Evolutionary conservation across 2,888 invertebrate species (phyloP), one percentile per base, ranked within the genome.

Genomic region (Malachius bipustulatus): DNA sequence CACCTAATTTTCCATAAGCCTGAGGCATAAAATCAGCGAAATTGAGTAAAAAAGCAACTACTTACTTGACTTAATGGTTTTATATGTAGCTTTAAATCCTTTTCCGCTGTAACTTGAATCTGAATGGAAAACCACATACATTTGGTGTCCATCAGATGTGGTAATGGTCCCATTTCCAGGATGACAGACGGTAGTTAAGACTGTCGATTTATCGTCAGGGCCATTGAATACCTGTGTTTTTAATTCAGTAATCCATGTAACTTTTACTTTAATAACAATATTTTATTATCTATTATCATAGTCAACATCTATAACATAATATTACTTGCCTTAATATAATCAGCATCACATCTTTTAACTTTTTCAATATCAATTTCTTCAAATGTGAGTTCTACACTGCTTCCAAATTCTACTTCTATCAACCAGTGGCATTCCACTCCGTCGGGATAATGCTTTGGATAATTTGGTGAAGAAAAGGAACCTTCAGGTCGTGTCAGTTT

Each of bases 361-460:
- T 63, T 62, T 47, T 74, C 72, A 8, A 61, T 43, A 42, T 77
- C 75, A 40, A 89, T 64, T 48, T 83, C 82, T 4, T 67, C 54
- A 50, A 90, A 74, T 4, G 70, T 71, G 1, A 91, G 54, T 42
- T 75, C 68, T 13, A 89, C 71, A 2, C 75, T 64, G 54, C 84
- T 81, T 61, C 76, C 67, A 39, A 57, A 51, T 30, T 79, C 71
- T 1, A 84, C 75, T 28, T 65, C 62, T 37, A 94, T 73, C 8
- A 69, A 57, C 88, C 89, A 94, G 34, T 73, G 70, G 54, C 94
- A 94, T 41, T 81, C 71, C 36, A 78, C 68, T 48, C 76, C 70
- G 30, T 65, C 60, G 1, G 81, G 80, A 63, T 90, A 93, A 50
- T 78, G 76, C 36, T 71, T 60, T 0, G 94, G 94, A 62, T 84